Base-by-base conservation (phyloP, 23 tunicate species). In the Diplosoma virens region DNA sequence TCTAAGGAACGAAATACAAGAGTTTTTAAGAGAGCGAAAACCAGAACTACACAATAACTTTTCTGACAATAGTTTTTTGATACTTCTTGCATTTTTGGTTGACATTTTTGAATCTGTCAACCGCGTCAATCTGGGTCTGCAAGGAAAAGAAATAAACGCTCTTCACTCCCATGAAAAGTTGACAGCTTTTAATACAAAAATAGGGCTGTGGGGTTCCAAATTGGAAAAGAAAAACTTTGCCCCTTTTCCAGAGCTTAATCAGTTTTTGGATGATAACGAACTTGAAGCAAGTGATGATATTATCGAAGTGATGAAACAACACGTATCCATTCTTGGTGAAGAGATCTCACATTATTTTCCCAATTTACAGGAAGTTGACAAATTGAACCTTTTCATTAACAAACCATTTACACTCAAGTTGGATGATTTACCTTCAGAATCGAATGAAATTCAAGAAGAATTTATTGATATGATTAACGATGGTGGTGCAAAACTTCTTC, bases 351-450 rank as follows among this genome's bases (percentile, higher is more conserved):
- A n/a, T n/a, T n/a, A n/a, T n/a, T n/a, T n/a, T n/a, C n/a, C n/a
- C n/a, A n/a, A 41, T 41, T 23, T 41, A 70, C 67, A 41, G 72
- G 79, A 74, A 52, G 32, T 74, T 74, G 79, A 74, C 52, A 74
- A 74, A 74, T n/a, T n/a, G n/a, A n/a, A n/a, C n/a, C 74, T 59
- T 59, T 32, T 59, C 81, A 76, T 76, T 59, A 76, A 76, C 72
- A 59, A 67, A 47, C 81, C 81, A 76, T 76, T 76, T 76, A 32
- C 72, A 76, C 72, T 59, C 72, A 76, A 76, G 72, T 76, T 76
- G 72, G 71, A 59, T 50, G 81, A 76, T 76, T 76, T 76, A 59
- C 81, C 81, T 76, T 76, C 81, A 76, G 72, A 76, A 76, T 32
- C 48, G 50, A 76, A 76, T 59, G 72, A 59, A 76, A 76, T 76